These are phyloP conservation scores for Malurus cyaneus DNA, from an alignment of 2,113 vertebrate species.

Conservation along the genomic window DNA sequence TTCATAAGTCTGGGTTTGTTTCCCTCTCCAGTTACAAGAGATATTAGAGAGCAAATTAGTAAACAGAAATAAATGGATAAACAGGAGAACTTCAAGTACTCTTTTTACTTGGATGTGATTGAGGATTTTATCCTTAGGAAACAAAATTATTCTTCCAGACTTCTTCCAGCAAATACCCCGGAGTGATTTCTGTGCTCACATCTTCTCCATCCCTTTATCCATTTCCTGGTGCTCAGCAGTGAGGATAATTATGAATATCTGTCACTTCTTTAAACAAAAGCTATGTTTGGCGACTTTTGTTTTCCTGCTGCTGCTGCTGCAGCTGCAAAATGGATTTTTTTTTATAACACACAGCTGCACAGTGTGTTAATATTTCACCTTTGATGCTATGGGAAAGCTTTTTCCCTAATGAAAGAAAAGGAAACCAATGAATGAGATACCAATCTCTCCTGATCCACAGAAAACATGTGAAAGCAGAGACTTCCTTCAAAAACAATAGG, in stretches of 20 bases:
- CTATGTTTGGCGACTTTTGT: conserved; percentile 57
- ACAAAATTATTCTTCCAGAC: neutral
- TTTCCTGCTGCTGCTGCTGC: conserved; percentile 32
- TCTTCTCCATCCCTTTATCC: neutral
- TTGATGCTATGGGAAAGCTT: neutral
- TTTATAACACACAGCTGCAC: neutral
- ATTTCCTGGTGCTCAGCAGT: neutral
- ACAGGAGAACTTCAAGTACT: neutral
- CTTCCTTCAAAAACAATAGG: conserved; percentile 44
- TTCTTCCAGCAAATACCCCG: neutral
- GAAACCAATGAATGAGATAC: conserved; percentile 43
- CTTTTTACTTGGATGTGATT: neutral
- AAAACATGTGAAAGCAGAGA: conserved; percentile 9
- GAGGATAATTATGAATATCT: conserved; percentile 19
- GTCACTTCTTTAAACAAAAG: conserved; percentile 43
- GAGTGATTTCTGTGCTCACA: neutral
- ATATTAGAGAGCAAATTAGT: neutral
- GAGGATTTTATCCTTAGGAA: neutral
- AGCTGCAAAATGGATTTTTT: conserved; percentile 11
- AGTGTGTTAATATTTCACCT: conserved; percentile 68
- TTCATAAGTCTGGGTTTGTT: neutral
- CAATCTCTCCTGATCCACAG: conserved; percentile 2
- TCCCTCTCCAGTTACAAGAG: neutral
- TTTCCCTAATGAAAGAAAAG: neutral
- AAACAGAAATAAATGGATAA: neutral